Percentiles rank a stretch among this genome's conserved stretches.
Conservation (phyloP, 2,797 vertebrate species). For the Coendou prehensilis region DNA sequence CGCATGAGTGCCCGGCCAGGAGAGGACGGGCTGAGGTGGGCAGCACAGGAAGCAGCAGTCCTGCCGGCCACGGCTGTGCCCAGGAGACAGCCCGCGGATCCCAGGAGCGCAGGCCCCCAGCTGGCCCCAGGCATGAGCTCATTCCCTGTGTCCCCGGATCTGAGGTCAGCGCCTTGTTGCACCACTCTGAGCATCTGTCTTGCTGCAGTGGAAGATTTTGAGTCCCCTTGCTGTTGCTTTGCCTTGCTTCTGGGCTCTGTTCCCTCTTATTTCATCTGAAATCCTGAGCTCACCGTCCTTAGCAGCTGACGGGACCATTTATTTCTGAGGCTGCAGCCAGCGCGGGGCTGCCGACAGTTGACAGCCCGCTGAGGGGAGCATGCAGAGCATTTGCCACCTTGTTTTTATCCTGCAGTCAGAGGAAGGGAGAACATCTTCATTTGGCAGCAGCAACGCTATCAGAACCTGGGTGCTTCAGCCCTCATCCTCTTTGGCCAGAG, state of each 20-base stretch:
- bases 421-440: slow-evolving; percentile 35
- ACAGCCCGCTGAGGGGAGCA: neutral
- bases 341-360: slow-evolving; percentile 70
- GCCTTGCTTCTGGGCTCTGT: slow-evolving; percentile 84
- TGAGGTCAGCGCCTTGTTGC: slow-evolving; percentile 47
- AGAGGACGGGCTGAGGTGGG: neutral
- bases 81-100: neutral
- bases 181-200: slow-evolving; percentile 72
- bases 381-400: slow-evolving; percentile 71
- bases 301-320: slow-evolving; percentile 85
- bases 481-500: neutral
- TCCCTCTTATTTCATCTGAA: slow-evolving; percentile 86
- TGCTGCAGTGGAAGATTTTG: slow-evolving; percentile 83
- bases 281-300: slow-evolving; percentile 81
- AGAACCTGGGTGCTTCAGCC: neutral
- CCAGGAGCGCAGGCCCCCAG: neutral
- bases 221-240: slow-evolving; percentile 78
- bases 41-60: neutral
- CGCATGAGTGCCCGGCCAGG: neutral
- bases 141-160: neutral
- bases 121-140: neutral
- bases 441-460: neutral
- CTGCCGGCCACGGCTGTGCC: neutral
- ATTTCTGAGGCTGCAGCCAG: slow-evolving; percentile 79
- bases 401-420: slow-evolving; percentile 63